These are phyloP conservation scores for Psilopogon haemacephalus DNA, from an alignment of 2,113 vertebrate species.

Conservation along the genomic window DNA sequence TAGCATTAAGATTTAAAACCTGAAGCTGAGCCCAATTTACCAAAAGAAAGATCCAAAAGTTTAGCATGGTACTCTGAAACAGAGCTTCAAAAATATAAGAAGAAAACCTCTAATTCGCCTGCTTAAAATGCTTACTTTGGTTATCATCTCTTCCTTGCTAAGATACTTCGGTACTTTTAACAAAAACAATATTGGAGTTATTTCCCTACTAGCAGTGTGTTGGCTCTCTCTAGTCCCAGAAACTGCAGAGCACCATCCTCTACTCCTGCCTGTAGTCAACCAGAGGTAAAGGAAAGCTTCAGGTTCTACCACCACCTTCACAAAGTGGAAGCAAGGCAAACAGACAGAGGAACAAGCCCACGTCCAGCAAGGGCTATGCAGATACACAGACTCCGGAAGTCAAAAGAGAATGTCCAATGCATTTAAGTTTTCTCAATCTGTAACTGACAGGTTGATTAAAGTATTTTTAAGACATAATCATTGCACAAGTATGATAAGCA, in stretches of 20 bases:
- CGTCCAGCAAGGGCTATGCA: background rate
- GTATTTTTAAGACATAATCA: background rate
- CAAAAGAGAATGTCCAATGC: background rate
- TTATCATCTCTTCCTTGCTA: background rate
- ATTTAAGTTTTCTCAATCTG: background rate
- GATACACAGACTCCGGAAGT: background rate
- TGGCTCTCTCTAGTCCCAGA: background rate
- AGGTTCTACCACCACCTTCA: background rate
- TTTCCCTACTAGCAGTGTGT: background rate
- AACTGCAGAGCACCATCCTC: background rate
- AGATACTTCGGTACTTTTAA: background rate
- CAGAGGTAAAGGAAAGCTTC: background rate
- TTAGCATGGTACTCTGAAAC: accelerated
- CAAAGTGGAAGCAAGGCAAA: background rate
- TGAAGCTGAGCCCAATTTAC: background rate
- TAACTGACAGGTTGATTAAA: background rate
- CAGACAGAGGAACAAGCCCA: background rate
- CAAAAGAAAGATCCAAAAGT: background rate
- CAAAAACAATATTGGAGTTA: background rate
- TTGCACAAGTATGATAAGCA: background rate
- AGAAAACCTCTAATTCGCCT: background rate
- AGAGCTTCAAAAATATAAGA: background rate
- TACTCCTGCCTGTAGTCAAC: background rate
- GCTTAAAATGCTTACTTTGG: background rate
- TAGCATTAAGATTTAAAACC: background rate